Percentiles rank a stretch among this genome's conserved stretches.
These are phyloP conservation scores for Salvelinus namaycush DNA, from an alignment of 2,113 vertebrate species.

Conservation along the genomic window DNA sequence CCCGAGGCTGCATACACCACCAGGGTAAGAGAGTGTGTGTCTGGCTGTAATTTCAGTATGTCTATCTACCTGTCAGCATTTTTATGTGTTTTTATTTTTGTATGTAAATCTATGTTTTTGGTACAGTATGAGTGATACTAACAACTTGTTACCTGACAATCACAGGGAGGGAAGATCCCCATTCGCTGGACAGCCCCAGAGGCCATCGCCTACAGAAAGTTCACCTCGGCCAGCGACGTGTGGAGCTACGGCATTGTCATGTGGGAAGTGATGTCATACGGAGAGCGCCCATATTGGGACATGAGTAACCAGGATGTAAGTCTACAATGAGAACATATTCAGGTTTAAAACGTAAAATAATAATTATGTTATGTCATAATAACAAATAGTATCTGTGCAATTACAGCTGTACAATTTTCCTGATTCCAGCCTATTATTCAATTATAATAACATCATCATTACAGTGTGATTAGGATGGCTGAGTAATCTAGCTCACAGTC, in stretches of 20 bases:
- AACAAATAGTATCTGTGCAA: no score
- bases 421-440: conserved; percentile 48
- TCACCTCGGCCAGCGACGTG: conserved; percentile 93
- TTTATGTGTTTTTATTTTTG: conserved; percentile 38
- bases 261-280: conserved; percentile 99
- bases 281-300: conserved; percentile 97
- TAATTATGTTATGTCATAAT: no score
- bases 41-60: no score
- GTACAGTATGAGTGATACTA: conserved; percentile 31
- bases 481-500: not conserved
- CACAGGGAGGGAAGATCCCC: conserved; percentile 96
- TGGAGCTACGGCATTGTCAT: conserved; percentile 98
- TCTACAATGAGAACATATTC: conserved; percentile 8
- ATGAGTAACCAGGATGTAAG: conserved; percentile 85
- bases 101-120: not conserved
- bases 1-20: conserved; percentile 96
- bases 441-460: no score
- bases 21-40: conserved; percentile 73
- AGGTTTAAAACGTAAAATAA: no score
- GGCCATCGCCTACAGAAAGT: conserved; percentile 97
- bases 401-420: no score
- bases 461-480: not conserved
- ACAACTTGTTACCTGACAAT: conserved; percentile 36
- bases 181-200: conserved; percentile 98
- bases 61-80: no score